A percentile compares a stretch with the other conserved stretches of the same genome.
These are phyloP conservation scores for Drepanosiphum platanoidis DNA, from an alignment of 2,888 invertebrate genomes.

Conservation along the genomic window DNA sequence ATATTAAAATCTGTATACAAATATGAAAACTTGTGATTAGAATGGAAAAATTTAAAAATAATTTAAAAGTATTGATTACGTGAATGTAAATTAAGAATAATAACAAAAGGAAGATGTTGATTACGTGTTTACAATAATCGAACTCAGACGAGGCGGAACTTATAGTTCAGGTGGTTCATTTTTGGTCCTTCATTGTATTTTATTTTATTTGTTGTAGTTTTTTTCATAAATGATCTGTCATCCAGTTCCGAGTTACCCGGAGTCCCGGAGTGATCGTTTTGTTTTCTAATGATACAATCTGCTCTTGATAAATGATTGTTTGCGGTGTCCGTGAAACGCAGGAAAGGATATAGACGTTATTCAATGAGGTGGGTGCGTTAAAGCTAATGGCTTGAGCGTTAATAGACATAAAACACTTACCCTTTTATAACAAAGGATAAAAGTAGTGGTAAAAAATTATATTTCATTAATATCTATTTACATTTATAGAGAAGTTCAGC, in stretches of 20 bases:
- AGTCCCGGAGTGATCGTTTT: slow-evolving; percentile 33
- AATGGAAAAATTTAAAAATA: too few species aligned
- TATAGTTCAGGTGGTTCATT: neutral
- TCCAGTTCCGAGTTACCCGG: slow-evolving; percentile 1
- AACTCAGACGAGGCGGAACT: neutral
- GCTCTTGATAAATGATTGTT: slow-evolving; percentile 40
- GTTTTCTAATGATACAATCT: slow-evolving; percentile 40
- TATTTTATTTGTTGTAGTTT: slow-evolving; percentile 13
- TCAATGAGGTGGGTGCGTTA: slow-evolving; percentile 19
- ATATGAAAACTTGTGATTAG: too few species aligned
- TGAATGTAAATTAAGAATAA: neutral
- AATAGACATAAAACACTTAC: slow-evolving; percentile 24
- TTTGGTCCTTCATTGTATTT: neutral
- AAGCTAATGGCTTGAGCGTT: slow-evolving; percentile 20
- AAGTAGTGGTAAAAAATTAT: neutral
- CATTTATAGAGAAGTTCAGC: neutral
- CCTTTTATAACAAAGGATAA: neutral
- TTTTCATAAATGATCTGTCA: slow-evolving; percentile 43
- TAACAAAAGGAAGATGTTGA: neutral
- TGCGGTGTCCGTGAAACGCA: slow-evolving; percentile 21
- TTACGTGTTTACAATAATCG: neutral
- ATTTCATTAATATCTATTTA: neutral
- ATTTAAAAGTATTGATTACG: too few species aligned
- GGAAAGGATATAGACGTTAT: slow-evolving; percentile 3
- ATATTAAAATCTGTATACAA: too few species aligned